phyloP scores from a whole-genome alignment of 2,113 vertebrate genomes.

The Podiceps cristatus region DNA sequence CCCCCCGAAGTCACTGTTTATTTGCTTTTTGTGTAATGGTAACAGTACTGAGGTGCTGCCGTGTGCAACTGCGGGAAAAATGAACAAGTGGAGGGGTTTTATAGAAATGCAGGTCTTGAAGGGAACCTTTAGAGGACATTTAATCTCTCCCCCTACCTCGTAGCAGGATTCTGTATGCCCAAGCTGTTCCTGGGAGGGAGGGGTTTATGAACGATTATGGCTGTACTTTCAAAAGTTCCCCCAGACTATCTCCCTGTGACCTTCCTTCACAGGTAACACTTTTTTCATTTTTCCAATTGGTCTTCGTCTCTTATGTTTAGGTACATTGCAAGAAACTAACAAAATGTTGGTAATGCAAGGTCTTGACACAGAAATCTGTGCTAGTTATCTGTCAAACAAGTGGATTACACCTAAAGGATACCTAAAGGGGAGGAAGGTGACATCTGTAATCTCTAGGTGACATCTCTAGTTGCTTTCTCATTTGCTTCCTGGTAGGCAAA shows the following conservation, averaged over 20 bases:
- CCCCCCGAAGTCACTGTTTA: neutral
- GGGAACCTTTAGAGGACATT: neutral
- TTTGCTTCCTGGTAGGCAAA: neutral
- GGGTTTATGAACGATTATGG: accelerated
- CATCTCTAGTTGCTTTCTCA: neutral
- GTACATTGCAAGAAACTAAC: neutral
- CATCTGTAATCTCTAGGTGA: too few species aligned
- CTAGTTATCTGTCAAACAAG: neutral
- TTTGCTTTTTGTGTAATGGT: neutral
- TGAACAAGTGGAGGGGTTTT: accelerated
- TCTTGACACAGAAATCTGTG: accelerated
- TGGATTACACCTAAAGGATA: neutral
- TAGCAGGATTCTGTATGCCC: too few species aligned
- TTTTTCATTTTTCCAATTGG: accelerated
- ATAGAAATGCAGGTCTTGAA: neutral
- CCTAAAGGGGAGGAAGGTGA: neutral
- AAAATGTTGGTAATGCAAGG: accelerated
- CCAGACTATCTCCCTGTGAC: too few species aligned
- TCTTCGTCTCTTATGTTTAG: accelerated
- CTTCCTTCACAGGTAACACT: neutral
- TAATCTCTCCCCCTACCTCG: accelerated
- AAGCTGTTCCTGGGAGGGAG: neutral
- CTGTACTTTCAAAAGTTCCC: neutral
- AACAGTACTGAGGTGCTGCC: neutral
- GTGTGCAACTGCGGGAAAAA: accelerated